Evolutionary conservation across 1,140 invertebrate species (phyloP).

Genomic region (Drosophila saltans): DNA sequence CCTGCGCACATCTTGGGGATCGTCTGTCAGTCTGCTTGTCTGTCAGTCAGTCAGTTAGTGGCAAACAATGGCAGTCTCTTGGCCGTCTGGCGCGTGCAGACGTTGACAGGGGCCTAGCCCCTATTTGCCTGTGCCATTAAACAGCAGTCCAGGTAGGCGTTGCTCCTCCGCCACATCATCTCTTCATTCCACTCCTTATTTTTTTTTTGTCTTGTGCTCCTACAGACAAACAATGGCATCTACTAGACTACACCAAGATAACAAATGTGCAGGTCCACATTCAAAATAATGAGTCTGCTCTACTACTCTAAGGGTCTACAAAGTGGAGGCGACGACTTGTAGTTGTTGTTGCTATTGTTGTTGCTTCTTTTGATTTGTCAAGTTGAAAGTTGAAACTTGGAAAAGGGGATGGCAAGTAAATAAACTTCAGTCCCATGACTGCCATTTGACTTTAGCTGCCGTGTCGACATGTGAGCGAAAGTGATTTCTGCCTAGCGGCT

Average conservation of each 20-base stretch:
- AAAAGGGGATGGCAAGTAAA: slow-evolving; percentile 11
- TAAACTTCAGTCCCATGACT: slow-evolving; percentile 10
- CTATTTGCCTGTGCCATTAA: slow-evolving; percentile 46
- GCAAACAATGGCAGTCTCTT: slow-evolving; percentile 31
- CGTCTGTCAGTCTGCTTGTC: neutral
- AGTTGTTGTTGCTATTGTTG: slow-evolving; percentile 13
- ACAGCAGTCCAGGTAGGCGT: slow-evolving; percentile 70
- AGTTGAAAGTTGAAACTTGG: slow-evolving; percentile 28
- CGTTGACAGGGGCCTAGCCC: slow-evolving; percentile 60
- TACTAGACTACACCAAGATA: slow-evolving; percentile 51
- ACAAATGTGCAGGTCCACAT: slow-evolving; percentile 49
- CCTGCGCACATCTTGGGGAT: slow-evolving; percentile 26
- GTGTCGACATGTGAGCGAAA: slow-evolving; percentile 58
- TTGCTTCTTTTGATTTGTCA: slow-evolving; percentile 40
- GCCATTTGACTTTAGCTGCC: neutral
- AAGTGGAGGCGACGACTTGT: slow-evolving; percentile 26
- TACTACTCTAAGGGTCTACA: slow-evolving; percentile 28
- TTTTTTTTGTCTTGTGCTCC: neutral
- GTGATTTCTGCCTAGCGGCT: slow-evolving; percentile 56
- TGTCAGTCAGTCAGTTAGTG: slow-evolving; percentile 50
- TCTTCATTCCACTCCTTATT: neutral
- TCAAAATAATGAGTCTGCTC: slow-evolving; percentile 42
- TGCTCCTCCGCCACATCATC: slow-evolving; percentile 30
- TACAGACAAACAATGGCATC: slow-evolving; percentile 54
- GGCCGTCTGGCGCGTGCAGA: slow-evolving; percentile 26